Percentiles rank a stretch among this genome's conserved stretches.
Evolutionary conservation across 2,888 invertebrate species (phyloP).

Genomic region (Tetropium fuscum): DNA sequence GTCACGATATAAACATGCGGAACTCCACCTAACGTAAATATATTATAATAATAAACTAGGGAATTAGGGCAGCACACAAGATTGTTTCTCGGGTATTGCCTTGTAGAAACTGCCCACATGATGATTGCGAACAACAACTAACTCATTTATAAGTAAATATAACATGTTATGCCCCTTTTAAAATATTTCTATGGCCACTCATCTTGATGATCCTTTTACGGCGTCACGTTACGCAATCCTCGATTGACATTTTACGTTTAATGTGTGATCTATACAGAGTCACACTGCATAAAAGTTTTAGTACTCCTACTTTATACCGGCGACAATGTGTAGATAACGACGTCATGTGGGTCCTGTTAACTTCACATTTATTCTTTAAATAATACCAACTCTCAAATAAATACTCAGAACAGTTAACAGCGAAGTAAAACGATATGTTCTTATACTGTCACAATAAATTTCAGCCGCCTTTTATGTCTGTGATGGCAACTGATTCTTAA

Average conservation of each 20-base stretch:
- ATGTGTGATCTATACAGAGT: conserved; percentile 23
- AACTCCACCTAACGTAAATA: too few relatives aligned
- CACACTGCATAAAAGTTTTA: conserved; percentile 24
- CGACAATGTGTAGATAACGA: conserved; percentile 18
- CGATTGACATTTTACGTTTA: conserved; percentile 15
- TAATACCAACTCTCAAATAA: conserved; percentile 16
- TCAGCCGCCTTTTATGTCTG: neutral
- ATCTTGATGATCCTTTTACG: neutral
- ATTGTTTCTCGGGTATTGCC: too few relatives aligned
- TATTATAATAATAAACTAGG: too few relatives aligned
- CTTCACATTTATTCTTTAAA: conserved; percentile 18
- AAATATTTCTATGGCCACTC: neutral
- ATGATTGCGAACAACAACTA: too few relatives aligned
- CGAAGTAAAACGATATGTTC: conserved; percentile 7
- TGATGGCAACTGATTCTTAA: conserved; percentile 5
- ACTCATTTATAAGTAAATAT: too few relatives aligned
- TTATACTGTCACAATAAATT: conserved; percentile 7
- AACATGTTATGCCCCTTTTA: too few relatives aligned
- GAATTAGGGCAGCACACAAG: too few relatives aligned
- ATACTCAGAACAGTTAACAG: conserved; percentile 3
- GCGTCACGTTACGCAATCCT: neutral
- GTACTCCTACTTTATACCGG: conserved; percentile 12
- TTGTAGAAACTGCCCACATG: too few relatives aligned
- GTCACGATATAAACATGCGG: too few relatives aligned
- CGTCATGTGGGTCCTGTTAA: conserved; percentile 11